These are phyloP conservation scores for Pelecanoides urinatrix DNA, from an alignment of 2,113 vertebrate species.

Conservation along the genomic window DNA sequence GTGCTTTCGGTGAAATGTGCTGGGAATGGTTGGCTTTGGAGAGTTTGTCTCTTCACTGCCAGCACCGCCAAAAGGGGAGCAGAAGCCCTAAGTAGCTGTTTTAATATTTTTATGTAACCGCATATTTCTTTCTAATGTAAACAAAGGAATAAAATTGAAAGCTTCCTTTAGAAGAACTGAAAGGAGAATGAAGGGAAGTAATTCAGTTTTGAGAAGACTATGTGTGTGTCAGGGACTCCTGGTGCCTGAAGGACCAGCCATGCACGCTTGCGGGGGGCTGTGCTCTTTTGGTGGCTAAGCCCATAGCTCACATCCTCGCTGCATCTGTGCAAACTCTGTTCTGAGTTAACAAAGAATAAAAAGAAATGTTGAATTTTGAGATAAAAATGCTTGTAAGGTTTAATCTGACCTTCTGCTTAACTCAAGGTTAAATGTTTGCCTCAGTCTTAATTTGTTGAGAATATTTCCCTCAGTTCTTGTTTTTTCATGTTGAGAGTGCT, in stretches of 20 bases:
- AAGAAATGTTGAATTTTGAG: background rate
- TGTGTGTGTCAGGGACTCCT: background rate
- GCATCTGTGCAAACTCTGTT: background rate
- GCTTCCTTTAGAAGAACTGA: background rate
- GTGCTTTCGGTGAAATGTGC: background rate
- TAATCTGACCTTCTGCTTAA: background rate
- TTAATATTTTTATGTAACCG: background rate
- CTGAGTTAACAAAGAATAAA: background rate
- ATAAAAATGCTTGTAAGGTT: background rate
- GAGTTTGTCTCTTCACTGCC: background rate
- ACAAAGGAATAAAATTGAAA: background rate
- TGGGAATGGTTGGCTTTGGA: background rate
- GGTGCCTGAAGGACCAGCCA: background rate
- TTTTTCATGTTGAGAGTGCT: background rate
- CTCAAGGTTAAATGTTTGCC: background rate
- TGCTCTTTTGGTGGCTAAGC: background rate
- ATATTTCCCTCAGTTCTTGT: background rate
- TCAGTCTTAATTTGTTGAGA: background rate
- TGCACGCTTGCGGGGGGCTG: accelerated
- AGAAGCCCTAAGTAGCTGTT: background rate
- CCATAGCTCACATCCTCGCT: background rate
- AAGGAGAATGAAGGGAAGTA: background rate
- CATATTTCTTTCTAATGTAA: background rate
- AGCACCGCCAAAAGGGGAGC: background rate
- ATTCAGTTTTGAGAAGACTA: background rate